These are phyloP conservation scores for Sphaerophoria rueppellii DNA, from an alignment of 2,888 invertebrate genomes.

Conservation along the genomic window DNA sequence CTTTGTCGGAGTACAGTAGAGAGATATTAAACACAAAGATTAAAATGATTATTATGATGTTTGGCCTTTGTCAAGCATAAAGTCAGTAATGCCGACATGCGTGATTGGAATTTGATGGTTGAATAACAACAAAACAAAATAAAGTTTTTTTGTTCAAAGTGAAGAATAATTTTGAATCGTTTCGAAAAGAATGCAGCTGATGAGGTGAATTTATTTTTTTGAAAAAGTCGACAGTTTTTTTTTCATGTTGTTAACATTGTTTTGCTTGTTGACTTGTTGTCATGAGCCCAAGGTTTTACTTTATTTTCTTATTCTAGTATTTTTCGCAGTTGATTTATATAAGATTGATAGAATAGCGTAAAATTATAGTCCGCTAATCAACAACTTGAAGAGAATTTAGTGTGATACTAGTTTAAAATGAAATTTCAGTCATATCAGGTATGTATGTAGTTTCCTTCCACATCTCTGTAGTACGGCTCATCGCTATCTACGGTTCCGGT, in stretches of 20 bases:
- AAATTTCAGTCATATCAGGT: no score
- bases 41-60: slow-evolving; percentile 24
- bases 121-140: not conserved
- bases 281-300: no score
- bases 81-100: slow-evolving; percentile 3
- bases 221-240: not conserved
- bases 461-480: no score
- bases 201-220: not conserved
- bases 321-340: no score
- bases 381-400: no score
- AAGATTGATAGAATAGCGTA: no score
- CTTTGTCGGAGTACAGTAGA: slow-evolving; percentile 27
- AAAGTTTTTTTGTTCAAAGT: not conserved
- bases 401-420: no score
- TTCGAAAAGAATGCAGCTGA: slow-evolving; percentile 14
- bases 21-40: not conserved
- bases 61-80: slow-evolving; percentile 8
- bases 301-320: no score
- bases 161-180: slow-evolving; percentile 4
- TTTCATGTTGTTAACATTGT: not conserved
- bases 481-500: no score
- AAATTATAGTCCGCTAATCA: no score
- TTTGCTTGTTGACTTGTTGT: no score
- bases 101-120: slow-evolving; percentile 10
- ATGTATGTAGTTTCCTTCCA: no score